Conservation (phyloP, 1,140 invertebrate species). For the Bombus ignitus region DNA sequence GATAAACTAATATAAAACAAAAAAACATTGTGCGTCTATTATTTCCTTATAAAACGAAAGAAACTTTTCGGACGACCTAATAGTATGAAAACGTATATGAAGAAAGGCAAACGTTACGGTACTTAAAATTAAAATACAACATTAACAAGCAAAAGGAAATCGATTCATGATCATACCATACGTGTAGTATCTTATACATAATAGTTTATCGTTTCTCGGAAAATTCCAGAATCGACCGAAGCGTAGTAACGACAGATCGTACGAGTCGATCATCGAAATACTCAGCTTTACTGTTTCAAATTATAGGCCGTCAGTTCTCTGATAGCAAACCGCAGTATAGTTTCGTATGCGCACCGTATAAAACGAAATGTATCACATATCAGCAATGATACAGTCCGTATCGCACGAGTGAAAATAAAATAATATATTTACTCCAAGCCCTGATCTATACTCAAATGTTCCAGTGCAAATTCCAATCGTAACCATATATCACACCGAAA, state of each 20-base stretch:
- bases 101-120: too few species aligned
- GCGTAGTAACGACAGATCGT: not conserved
- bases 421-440: not conserved
- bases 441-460: not conserved
- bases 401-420: constrained; percentile 27
- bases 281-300: constrained; percentile 27
- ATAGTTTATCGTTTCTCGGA: not conserved
- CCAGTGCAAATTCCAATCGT: not conserved
- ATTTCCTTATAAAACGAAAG: too few species aligned
- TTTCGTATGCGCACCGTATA: not conserved
- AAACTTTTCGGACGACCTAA: too few species aligned
- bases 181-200: not conserved
- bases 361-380: constrained; percentile 35
- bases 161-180: not conserved
- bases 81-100: too few species aligned
- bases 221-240: not conserved
- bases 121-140: too few species aligned
- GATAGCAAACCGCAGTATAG: constrained; percentile 16
- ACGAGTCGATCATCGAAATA: constrained; percentile 2
- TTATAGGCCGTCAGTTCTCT: constrained; percentile 14
- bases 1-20: too few species aligned
- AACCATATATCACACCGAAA: not conserved
- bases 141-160: too few species aligned
- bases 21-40: too few species aligned
- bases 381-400: constrained; percentile 18